Conservation (phyloP, 2,797 vertebrate genomes). For the Danio albolineatus region DNA sequence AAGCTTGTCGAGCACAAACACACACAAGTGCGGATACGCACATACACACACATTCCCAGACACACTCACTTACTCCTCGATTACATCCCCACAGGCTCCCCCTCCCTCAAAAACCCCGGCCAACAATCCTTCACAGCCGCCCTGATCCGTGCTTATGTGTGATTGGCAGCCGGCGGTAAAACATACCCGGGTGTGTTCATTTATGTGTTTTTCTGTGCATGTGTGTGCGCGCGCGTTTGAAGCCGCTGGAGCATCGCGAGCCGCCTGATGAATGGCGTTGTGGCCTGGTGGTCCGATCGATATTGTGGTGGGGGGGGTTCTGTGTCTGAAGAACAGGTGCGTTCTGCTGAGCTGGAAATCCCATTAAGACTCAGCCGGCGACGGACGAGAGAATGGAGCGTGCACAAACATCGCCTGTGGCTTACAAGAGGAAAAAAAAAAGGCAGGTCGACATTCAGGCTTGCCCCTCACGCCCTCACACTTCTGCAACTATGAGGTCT, state of each 20-base stretch:
- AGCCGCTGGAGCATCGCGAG: constrained; percentile 51
- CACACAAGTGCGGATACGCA: neutral
- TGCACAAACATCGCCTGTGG: constrained; percentile 34
- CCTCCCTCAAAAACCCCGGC: constrained; percentile 14
- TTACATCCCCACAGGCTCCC: constrained; percentile 47
- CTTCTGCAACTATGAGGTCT: constrained; percentile 50
- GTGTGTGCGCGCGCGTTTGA: constrained; percentile 35
- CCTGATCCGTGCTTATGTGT: constrained; percentile 68
- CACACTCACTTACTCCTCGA: constrained; percentile 44
- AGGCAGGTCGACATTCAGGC: constrained; percentile 47
- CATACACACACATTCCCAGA: constrained; percentile 31
- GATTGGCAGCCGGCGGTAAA: constrained; percentile 79
- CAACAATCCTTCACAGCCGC: constrained; percentile 54
- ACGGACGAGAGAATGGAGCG: constrained; percentile 41
- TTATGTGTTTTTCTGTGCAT: constrained; percentile 48
- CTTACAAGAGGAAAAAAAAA: constrained; percentile 36
- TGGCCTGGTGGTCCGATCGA: constrained; percentile 73
- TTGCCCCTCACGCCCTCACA: constrained; percentile 44
- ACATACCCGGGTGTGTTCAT: constrained; percentile 79
- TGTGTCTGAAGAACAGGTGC: constrained; percentile 66
- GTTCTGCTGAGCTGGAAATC: constrained; percentile 83
- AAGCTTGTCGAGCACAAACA: neutral
- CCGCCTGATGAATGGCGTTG: constrained; percentile 79
- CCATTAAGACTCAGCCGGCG: constrained; percentile 76
- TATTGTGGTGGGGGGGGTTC: constrained; percentile 55